Percentiles rank a stretch among this genome's conserved stretches.
Evolutionary conservation across 2,113 vertebrate genomes (phyloP).

Genomic region (human): DNA sequence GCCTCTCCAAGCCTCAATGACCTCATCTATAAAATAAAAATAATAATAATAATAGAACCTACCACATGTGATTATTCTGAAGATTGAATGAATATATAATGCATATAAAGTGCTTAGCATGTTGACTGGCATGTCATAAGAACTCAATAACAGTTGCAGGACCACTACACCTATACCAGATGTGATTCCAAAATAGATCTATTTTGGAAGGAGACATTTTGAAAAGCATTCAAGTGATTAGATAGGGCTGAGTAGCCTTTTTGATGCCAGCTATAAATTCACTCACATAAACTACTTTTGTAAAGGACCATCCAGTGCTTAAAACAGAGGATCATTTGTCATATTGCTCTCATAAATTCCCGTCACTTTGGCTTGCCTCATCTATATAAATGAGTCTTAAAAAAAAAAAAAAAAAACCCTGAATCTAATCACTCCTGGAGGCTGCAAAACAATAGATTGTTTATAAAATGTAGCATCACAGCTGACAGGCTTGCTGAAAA

Average conservation of each 20-base stretch:
- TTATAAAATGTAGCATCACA: neutral
- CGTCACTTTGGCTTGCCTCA: conserved; percentile 25
- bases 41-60: neutral
- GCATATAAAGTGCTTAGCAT: neutral
- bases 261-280: conserved; percentile 38
- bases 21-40: neutral
- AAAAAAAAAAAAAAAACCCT: neutral
- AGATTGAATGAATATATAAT: neutral
- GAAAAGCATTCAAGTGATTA: conserved; percentile 28
- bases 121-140: neutral
- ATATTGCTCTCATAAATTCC: neutral
- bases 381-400: conserved; percentile 12
- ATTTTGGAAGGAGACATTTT: neutral
- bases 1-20: neutral
- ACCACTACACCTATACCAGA: neutral
- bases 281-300: conserved; percentile 9
- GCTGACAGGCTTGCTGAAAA: neutral
- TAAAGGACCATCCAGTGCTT: conserved; percentile 6
- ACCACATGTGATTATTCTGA: neutral
- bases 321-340: conserved; percentile 39
- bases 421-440: conserved; percentile 27
- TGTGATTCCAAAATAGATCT: neutral
- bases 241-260: neutral
- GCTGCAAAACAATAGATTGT: conserved; percentile 1
- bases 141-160: neutral